Conservation (phyloP, 92 coral and sea anemone species). For the Palythoa heliodiscus region DNA sequence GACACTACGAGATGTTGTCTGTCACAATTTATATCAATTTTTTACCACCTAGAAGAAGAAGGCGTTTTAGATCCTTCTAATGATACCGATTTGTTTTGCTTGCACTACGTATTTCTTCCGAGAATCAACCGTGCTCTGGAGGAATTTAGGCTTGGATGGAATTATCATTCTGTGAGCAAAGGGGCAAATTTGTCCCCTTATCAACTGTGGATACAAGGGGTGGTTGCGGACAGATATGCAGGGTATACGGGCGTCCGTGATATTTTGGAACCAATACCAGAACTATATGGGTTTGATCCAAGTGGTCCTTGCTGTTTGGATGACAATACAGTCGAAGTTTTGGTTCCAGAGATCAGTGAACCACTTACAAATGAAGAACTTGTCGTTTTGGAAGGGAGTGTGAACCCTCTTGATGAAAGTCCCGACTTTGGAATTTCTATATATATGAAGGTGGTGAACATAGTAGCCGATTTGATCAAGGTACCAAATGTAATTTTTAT, state of each 20-base stretch:
- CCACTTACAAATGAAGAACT: constrained; percentile 19
- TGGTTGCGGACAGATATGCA: constrained; percentile 1
- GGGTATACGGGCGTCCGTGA: constrained; percentile 29
- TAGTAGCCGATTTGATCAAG: neutral
- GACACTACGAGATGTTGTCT: constrained; percentile 52
- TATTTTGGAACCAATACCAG: constrained; percentile 22
- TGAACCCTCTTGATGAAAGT: constrained; percentile 35
- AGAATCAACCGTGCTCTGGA: constrained; percentile 36
- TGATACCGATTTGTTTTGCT: constrained; percentile 35
- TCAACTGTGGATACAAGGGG: constrained; percentile 42
- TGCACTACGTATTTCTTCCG: constrained; percentile 26
- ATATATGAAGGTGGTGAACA: neutral
- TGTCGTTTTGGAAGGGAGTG: constrained; percentile 10
- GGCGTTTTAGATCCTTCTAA: constrained; percentile 30
- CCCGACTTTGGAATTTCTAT: constrained; percentile 30
- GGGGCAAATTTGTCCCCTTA: constrained; percentile 26
- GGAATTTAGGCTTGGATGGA: constrained; percentile 41
- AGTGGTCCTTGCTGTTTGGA: constrained; percentile 21
- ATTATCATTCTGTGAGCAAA: constrained; percentile 29
- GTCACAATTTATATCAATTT: constrained; percentile 8
- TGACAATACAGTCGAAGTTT: constrained; percentile 36
- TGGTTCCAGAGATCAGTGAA: constrained; percentile 20
- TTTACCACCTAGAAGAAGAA: constrained; percentile 37
- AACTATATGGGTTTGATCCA: constrained; percentile 24
- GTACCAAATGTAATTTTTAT: neutral